phyloP scores from a whole-genome alignment of 1,140 invertebrate genomes.

The Teleopsis dalmanni region DNA sequence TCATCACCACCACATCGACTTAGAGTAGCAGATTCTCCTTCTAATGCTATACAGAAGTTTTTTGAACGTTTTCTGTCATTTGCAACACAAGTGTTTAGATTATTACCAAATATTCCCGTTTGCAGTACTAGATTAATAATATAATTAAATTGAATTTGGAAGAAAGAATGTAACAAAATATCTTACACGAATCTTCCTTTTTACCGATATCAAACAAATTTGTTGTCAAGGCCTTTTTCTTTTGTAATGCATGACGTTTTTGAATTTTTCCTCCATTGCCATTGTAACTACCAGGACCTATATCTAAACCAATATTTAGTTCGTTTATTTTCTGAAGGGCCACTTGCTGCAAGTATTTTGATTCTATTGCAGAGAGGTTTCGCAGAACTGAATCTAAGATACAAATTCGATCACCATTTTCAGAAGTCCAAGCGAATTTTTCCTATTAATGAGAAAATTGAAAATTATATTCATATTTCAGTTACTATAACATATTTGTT shows the following conservation, averaged over 20 bases:
- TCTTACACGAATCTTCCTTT: constrained; percentile 63
- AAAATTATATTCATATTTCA: neutral
- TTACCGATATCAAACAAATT: constrained; percentile 71
- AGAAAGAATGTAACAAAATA: constrained; percentile 16
- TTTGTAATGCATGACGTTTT: constrained; percentile 68
- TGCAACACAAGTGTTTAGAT: constrained; percentile 70
- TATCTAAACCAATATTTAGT: constrained; percentile 71
- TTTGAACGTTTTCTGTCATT: constrained; percentile 51
- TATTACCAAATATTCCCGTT: constrained; percentile 66
- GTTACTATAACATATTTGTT: constrained; percentile 1
- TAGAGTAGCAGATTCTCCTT: constrained; percentile 22
- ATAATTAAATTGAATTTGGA: neutral
- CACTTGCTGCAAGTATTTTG: constrained; percentile 70
- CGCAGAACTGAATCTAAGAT: constrained; percentile 63
- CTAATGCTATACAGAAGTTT: constrained; percentile 9
- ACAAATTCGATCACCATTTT: constrained; percentile 64
- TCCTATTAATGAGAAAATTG: constrained; percentile 52
- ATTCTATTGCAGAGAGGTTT: constrained; percentile 71
- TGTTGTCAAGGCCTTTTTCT: constrained; percentile 75
- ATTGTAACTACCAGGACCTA: constrained; percentile 48
- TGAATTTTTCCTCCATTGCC: constrained; percentile 55
- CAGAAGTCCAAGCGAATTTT: constrained; percentile 74
- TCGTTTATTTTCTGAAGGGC: constrained; percentile 80
- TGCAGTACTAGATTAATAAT: neutral
- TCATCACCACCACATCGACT: constrained; percentile 13